Evolutionary conservation across 2,113 vertebrate species (phyloP).

Genomic region (Erythrolamprus reginae): DNA sequence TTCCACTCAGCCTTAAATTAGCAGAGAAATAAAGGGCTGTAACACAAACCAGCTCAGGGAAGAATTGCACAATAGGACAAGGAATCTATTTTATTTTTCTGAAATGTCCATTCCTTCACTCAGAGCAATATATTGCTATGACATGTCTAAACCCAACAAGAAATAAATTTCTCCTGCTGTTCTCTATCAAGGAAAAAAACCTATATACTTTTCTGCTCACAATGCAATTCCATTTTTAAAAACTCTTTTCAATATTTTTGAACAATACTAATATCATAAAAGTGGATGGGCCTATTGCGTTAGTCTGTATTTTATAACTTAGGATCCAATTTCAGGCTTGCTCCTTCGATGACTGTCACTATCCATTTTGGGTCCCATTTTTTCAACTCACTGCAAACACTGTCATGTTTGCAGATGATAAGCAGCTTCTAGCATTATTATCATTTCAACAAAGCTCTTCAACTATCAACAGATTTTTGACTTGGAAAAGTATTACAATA

Average conservation of each 20-base stretch:
- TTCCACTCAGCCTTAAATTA: not conserved
- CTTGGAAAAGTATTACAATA: slow-evolving; percentile 61
- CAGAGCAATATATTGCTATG: slow-evolving; percentile 47
- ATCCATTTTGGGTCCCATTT: slow-evolving; percentile 73
- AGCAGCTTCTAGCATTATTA: slow-evolving; percentile 61
- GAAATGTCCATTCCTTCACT: slow-evolving; percentile 37
- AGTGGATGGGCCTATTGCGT: slow-evolving; percentile 73
- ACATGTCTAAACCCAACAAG: slow-evolving; percentile 37
- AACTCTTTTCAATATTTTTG: slow-evolving; percentile 69
- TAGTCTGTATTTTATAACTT: slow-evolving; percentile 76
- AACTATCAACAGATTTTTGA: slow-evolving; percentile 63
- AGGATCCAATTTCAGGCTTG: slow-evolving; percentile 74
- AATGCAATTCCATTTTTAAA: slow-evolving; percentile 64
- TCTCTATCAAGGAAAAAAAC: not conserved
- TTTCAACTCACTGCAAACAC: slow-evolving; percentile 65
- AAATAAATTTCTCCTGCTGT: slow-evolving; percentile 23
- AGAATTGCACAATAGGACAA: not conserved
- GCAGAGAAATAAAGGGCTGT: not conserved
- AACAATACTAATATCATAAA: slow-evolving; percentile 78
- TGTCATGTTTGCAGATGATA: slow-evolving; percentile 70
- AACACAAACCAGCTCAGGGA: not conserved
- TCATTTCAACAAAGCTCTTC: slow-evolving; percentile 69
- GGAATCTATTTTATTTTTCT: slow-evolving; percentile 42
- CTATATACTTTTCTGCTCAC: slow-evolving; percentile 48
- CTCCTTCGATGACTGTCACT: slow-evolving; percentile 74